Evolutionary conservation across 2,113 vertebrate genomes (phyloP).

Genomic region (Sorex araneus): DNA sequence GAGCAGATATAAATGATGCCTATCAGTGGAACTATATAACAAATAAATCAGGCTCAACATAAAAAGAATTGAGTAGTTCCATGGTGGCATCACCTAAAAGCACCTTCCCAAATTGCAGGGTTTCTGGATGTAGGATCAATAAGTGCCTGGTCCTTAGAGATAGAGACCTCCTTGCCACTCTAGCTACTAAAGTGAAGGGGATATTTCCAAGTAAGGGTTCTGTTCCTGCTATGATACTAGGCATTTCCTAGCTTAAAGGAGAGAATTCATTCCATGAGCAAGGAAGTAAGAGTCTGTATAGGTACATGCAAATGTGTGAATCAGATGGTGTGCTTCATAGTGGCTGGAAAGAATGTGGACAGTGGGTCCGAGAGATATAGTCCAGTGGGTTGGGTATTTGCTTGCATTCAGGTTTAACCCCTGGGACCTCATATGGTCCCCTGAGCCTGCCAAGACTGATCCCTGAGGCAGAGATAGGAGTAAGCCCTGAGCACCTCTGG

Average conservation of each 20-base stretch:
- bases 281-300: neutral
- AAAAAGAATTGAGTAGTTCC: neutral
- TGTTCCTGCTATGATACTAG: neutral
- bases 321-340: neutral
- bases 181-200: neutral
- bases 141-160: neutral
- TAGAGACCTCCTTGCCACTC: neutral
- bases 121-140: neutral
- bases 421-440: no score
- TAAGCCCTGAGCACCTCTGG: no score
- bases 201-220: neutral
- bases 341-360: neutral
- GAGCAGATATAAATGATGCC: neutral
- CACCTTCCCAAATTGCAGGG: neutral
- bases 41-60: neutral
- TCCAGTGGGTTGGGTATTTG: no score
- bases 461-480: no score
- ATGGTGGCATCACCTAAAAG: neutral
- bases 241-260: neutral
- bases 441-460: no score
- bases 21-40: neutral
- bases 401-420: no score
- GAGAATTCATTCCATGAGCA: neutral
- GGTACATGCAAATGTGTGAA: fast-evolving
- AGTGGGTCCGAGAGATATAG: no score